Conservation (phyloP, 2,888 invertebrate genomes). For the Muschampia plurimacula region DNA sequence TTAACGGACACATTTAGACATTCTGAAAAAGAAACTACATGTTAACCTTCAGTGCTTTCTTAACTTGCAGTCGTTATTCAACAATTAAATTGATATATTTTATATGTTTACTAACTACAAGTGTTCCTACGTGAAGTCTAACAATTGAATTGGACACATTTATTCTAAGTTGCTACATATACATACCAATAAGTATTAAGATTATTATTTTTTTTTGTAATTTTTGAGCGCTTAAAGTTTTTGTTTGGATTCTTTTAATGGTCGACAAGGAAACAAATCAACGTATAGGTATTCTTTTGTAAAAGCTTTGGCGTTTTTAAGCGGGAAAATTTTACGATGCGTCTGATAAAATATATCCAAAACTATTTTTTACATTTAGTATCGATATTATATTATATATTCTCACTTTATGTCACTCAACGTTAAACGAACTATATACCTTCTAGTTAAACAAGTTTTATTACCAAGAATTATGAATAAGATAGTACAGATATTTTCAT, state of each 20-base stretch:
- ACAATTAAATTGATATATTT: conserved; percentile 27
- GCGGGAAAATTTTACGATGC: conserved; percentile 20
- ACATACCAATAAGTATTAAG: conserved; percentile 35
- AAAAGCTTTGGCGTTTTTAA: conserved; percentile 19
- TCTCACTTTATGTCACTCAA: conserved; percentile 68
- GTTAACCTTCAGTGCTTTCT: conserved; percentile 46
- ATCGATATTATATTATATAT: conserved; percentile 49
- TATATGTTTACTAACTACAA: conserved; percentile 40
- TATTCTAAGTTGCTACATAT: conserved; percentile 51
- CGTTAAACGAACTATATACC: conserved; percentile 27
- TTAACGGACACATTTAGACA: conserved; percentile 48
- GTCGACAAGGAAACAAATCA: neutral
- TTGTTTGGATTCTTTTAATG: neutral
- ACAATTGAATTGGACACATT: conserved; percentile 59
- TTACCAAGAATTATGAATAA: conserved; percentile 8
- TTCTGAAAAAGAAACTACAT: conserved; percentile 70
- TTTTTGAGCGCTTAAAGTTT: conserved; percentile 5
- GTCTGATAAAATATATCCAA: conserved; percentile 61
- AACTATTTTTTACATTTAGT: conserved; percentile 57
- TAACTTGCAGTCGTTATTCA: conserved; percentile 26
- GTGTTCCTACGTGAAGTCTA: conserved; percentile 44
- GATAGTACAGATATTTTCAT: neutral
- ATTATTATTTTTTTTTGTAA: conserved; percentile 21
- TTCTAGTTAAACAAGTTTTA: conserved; percentile 38
- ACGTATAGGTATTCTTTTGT: neutral